These are phyloP conservation scores for Conomelus anceps DNA, from an alignment of 2,888 invertebrate genomes.

Conservation along the genomic window DNA sequence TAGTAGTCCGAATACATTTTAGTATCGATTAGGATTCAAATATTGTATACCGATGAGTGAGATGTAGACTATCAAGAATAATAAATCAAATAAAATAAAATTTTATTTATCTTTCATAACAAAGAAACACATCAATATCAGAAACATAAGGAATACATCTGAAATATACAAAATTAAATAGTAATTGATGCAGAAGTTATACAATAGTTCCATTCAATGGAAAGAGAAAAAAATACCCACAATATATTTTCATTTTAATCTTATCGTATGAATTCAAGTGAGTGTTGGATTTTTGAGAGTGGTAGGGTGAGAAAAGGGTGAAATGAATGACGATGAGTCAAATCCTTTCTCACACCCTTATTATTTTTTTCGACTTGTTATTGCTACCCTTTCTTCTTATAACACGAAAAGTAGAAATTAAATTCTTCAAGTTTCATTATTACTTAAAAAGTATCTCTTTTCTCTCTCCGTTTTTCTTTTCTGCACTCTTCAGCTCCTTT, in stretches of 20 bases:
- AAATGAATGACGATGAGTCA: background rate
- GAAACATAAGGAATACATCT: too few species aligned
- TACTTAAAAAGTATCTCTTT: slow-evolving; percentile 13
- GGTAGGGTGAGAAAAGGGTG: background rate
- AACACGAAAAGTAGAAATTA: slow-evolving; percentile 4
- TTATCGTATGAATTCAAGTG: background rate
- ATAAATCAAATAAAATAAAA: too few species aligned
- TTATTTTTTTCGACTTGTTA: background rate
- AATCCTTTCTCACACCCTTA: background rate
- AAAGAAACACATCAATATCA: too few species aligned
- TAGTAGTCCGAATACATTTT: too few species aligned
- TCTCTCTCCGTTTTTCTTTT: background rate
- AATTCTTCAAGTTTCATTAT: slow-evolving; percentile 20
- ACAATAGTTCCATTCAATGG: too few species aligned
- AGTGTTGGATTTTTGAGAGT: background rate
- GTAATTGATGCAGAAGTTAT: too few species aligned
- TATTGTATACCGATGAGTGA: too few species aligned
- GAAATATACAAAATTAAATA: too few species aligned
- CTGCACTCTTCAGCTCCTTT: background rate
- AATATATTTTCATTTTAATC: background rate
- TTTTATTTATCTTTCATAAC: too few species aligned
- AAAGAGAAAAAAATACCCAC: too few species aligned
- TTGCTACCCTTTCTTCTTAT: background rate
- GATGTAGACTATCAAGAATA: too few species aligned
- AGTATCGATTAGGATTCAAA: too few species aligned